Percentiles rank a stretch among this genome's conserved stretches.
phyloP scores from a whole-genome alignment of 2,888 invertebrate genomes.

The Cetonia aurata region DNA sequence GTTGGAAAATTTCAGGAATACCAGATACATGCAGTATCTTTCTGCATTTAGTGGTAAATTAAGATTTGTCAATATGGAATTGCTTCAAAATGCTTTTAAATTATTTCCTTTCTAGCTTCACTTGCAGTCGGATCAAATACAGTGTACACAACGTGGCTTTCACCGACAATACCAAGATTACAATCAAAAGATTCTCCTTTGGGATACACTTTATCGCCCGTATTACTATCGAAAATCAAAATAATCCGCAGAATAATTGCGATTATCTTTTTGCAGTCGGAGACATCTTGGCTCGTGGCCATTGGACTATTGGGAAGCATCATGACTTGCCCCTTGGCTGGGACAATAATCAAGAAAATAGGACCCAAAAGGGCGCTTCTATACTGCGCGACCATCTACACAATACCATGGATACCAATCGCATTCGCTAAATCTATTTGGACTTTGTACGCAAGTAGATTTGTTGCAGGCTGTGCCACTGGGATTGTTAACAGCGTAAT shows the following conservation, averaged over 20 bases:
- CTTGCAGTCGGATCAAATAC: conserved; percentile 48
- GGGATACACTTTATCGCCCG: conserved; percentile 47
- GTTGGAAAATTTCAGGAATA: conserved; percentile 40
- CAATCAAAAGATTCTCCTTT: conserved; percentile 51
- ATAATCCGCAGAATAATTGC: background rate
- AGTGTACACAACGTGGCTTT: conserved; percentile 51
- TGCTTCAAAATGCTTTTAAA: background rate
- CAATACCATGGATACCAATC: conserved; percentile 68
- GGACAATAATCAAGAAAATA: conserved; percentile 70
- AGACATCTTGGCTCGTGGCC: conserved; percentile 73
- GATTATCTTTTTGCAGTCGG: conserved; percentile 60
- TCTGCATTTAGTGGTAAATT: conserved; percentile 49
- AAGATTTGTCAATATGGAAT: background rate
- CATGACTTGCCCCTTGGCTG: conserved; percentile 71
- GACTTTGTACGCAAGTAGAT: conserved; percentile 73
- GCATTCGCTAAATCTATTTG: conserved; percentile 57
- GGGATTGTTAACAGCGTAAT: conserved; percentile 69
- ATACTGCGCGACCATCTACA: conserved; percentile 68
- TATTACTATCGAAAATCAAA: conserved; percentile 19
- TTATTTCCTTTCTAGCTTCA: conserved; percentile 44
- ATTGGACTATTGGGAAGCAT: conserved; percentile 71
- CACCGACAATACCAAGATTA: conserved; percentile 51
- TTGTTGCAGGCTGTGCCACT: conserved; percentile 77
- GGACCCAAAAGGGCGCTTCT: conserved; percentile 72
- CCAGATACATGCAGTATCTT: conserved; percentile 49